phyloP scores from a whole-genome alignment of 2,113 vertebrate genomes.

The Xenopus laevis region DNA sequence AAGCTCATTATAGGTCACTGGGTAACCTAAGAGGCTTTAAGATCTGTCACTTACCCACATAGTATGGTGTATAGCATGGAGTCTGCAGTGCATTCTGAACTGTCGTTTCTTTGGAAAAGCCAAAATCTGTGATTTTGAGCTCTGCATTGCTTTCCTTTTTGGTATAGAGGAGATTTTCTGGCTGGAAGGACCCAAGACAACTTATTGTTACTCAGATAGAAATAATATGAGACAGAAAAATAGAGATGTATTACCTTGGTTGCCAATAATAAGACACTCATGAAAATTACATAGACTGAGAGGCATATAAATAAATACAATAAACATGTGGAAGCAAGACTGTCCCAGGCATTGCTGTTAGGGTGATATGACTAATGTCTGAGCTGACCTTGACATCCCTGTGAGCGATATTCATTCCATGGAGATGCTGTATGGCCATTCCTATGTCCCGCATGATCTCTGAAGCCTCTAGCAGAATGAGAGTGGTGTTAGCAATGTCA shows the following conservation, averaged over 20 bases:
- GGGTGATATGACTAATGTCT: neutral
- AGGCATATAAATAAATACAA: no score
- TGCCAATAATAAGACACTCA: no score
- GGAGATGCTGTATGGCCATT: slow-evolving; percentile 87
- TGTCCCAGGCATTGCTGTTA: no score
- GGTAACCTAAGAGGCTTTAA: no score
- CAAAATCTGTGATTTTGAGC: slow-evolving; percentile 96
- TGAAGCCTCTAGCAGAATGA: slow-evolving; percentile 77
- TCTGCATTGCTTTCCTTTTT: slow-evolving; percentile 72
- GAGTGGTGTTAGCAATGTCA: neutral
- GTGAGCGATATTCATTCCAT: slow-evolving; percentile 88
- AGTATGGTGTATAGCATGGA: slow-evolving; percentile 96
- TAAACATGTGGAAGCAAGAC: no score
- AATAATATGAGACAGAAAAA: no score
- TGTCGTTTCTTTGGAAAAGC: slow-evolving; percentile 95
- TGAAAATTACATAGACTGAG: no score
- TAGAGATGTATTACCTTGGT: no score
- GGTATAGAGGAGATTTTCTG: slow-evolving; percentile 93
- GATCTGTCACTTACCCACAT: slow-evolving; percentile 83
- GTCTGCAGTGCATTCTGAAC: slow-evolving; percentile 89
- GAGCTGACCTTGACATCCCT: slow-evolving; percentile 89
- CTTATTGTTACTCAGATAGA: no score
- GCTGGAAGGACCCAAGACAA: slow-evolving; percentile 63
- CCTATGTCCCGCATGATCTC: slow-evolving; percentile 94
- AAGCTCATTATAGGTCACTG: no score